Base-by-base conservation (phyloP, 37 sponge, comb jelly and placozoan genomes). In the Chondrilla cf. caribensis region DNA sequence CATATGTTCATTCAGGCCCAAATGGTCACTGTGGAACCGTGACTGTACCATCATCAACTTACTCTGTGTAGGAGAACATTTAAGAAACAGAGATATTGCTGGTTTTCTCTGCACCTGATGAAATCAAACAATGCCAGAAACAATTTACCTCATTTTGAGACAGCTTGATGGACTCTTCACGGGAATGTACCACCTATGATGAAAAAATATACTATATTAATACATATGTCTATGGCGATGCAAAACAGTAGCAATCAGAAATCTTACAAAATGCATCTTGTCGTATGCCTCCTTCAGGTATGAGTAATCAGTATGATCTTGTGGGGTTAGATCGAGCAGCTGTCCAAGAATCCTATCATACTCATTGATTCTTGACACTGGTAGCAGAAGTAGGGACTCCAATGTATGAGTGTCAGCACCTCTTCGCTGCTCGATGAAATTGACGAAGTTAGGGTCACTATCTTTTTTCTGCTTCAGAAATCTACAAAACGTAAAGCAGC, bases 371-470 rank as follows among this genome's bases (percentile, higher is more conserved):
- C 92, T 40, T 1, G 44, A 39, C 24, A 91, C 86, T 19, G 92
- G 92, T 18, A 88, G 82, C 6, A 79, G 62, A 82, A 91, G 81
- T n/a, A 91, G 88, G 21, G 92, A 91, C 78, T 91, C 92, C 71
- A 91, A 70, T 29, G 92, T 88, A 80, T 91, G 92, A 64, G 54
- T 77, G 4, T 87, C 92, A 54, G 88, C 88, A 40, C 88, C 88
- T 54, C 92, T 70, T 47, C 79, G 84, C 54, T 78, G 36, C 60
- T 85, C 83, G 0, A 87, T 68, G 59, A 91, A 91, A 0, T 38
- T 43, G 44, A 59, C 77, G 64, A 91, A 91, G 21, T 78, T 57
- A 7, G 79, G 79, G 54, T 91, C 92, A 36, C 33, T 43, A 1
- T 36, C 54, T 35, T 77, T 35, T 60, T 81, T 87, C 58, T 85